Evolutionary conservation across 2,888 invertebrate genomes (phyloP), one percentile per base, ranked within the genome.

Genomic region (Drosophila rellima): DNA sequence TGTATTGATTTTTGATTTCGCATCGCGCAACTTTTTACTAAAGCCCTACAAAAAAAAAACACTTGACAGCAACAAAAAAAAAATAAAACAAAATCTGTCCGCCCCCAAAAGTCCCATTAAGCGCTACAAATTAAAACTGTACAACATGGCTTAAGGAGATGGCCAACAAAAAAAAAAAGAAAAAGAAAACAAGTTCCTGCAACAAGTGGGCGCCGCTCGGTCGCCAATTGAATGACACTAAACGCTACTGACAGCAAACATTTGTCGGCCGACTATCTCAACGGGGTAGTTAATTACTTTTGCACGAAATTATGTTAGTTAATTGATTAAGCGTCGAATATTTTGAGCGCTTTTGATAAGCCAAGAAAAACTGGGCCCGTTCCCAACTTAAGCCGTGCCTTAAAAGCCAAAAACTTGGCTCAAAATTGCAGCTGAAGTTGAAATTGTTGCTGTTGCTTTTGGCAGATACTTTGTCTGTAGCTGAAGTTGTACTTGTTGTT

Each of bases 1-100:
- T 86, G 88, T 89, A 88, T 88, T 88, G 88, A 88, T 89, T 88
- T 88, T 83, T 89, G 88, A 89, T 89, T 87, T 80, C 62, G 37
- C 48, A 71, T 67, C 60, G 77, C 70, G 76, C 48, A 76, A 72
- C 59, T 75, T 69, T 78, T 51, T 26, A 18, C 11, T 48, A 60
- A 74, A 74, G 74, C 56, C 42, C 20, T 26, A 26, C 26, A 45
- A 45, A 20, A 18, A 40, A 44, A 7, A 15, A 31, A 37, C 37
- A 26, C 23, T 13, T 47, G 37, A 47, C 55, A 47, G 40, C 29
- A 35, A 11, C 31, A 17, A 13, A 5, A 11, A 10, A 18, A 40
- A 2, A 17, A 10, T 0, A 10, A 11, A 45, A 17, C 4, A 20
- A 10, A 18, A 40, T 1, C 35, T 45, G 45, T 45, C 59, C 47